Evolutionary conservation across 2,113 vertebrate species (phyloP), one percentile per base, ranked within the genome.

Genomic region (Chitala chitala): DNA sequence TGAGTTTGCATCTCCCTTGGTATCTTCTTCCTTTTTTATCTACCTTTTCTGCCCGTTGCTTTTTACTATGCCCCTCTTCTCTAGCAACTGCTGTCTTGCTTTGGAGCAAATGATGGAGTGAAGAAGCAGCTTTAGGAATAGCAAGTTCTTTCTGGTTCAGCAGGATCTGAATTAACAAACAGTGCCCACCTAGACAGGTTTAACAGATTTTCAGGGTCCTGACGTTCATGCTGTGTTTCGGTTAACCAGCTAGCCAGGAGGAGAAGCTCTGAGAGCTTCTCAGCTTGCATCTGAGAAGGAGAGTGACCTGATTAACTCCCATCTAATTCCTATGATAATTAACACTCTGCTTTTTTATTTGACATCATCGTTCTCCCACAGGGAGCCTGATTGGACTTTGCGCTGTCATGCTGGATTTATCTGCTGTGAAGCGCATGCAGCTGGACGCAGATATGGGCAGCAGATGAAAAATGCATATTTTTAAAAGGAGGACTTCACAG

Each of bases 251-350:
- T 65, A 72, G 72, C 76, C 72, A 71, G 83, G 84, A 90, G 90
- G 87, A n/a, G n/a, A n/a, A n/a, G n/a, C n/a, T n/a, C n/a, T n/a
- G n/a, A n/a, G n/a, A n/a, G n/a, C n/a, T n/a, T n/a, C n/a, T n/a
- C n/a, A n/a, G n/a, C n/a, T n/a, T n/a, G n/a, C n/a, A n/a, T 53
- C 80, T 79, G 20, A 78, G 78, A 55, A 55, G 55, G 84, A 90
- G 83, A 84, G 85, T 7, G 15, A 88, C 89, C 89, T 90, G 84
- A 90, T 90, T 90, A 89, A 90, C 89, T 88, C 87, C 81, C 78
- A 80, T 83, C 80, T 89, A 90, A 92, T 93, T 90, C 85, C 82
- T 86, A 84, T 87, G 87, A 90, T 90, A 92, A 92, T 92, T 92
- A 90, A 89, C 87, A 86, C 85, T 84, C 80, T 78, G 85, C 86